Conservation (phyloP, 64 coral and sea anemone genomes). For the Actinia tenebrosa region DNA sequence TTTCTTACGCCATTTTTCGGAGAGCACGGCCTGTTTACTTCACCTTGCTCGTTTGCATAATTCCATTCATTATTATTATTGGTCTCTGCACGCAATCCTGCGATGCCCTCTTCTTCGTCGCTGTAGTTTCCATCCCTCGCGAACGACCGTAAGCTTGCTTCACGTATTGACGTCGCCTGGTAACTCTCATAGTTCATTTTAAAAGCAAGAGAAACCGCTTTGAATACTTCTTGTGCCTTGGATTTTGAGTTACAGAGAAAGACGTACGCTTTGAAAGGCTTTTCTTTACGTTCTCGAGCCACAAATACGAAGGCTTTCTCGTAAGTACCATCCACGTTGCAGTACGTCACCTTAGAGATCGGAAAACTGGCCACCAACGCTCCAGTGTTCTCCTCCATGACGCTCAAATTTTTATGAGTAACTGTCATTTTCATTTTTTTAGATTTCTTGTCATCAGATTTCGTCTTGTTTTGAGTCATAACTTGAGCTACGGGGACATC, state of each 20-base stretch:
- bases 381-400: conserved; percentile 49
- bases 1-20: not conserved
- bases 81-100: not conserved
- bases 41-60: not conserved
- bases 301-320: conserved; percentile 86
- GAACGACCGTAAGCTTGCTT: not conserved
- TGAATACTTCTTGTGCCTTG: conserved; percentile 77
- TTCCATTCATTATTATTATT: not conserved
- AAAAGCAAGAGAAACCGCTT: conserved; percentile 76
- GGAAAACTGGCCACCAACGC: conserved; percentile 76
- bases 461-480: conserved; percentile 59
- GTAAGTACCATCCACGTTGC: conserved; percentile 59
- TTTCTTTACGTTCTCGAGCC: conserved; percentile 56
- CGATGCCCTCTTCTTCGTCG: not conserved
- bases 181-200: conserved; percentile 71
- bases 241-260: conserved; percentile 75
- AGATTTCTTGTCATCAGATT: conserved; percentile 45
- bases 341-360: conserved; percentile 74
- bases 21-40: not conserved
- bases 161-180: conserved; percentile 55
- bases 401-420: conserved; percentile 58
- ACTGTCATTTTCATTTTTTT: conserved; percentile 77
- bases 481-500: conserved; percentile 59
- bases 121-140: not conserved
- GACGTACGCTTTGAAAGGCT: conserved; percentile 81